Conservation (phyloP, 2,797 vertebrate genomes). For the Thunnus albacares region DNA sequence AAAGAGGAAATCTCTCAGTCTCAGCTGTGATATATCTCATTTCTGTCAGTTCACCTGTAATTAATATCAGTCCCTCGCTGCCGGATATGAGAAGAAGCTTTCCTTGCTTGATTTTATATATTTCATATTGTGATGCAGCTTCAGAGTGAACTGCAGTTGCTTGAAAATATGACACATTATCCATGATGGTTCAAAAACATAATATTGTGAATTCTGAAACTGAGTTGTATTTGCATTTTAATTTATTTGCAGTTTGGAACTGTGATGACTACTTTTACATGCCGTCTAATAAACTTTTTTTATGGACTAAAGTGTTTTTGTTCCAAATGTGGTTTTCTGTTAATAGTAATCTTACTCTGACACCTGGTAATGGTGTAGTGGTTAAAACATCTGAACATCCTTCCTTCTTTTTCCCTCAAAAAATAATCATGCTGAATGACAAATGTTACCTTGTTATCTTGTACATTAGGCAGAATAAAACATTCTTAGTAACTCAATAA, state of each 20-base stretch:
- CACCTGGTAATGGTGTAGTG: not conserved
- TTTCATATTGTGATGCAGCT: conserved; percentile 13
- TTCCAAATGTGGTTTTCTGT: conserved; percentile 10
- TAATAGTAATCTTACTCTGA: not conserved
- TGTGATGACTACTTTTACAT: conserved; percentile 70
- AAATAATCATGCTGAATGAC: no score
- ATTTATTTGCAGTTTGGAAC: conserved; percentile 79
- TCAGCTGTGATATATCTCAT: conserved; percentile 6
- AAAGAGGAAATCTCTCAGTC: conserved; percentile 3
- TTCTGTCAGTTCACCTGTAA: conserved; percentile 5
- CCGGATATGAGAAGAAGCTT: conserved; percentile 13
- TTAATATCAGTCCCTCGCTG: not conserved
- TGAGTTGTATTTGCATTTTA: conserved; percentile 73
- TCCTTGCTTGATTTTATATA: conserved; percentile 14
- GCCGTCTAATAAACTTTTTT: conserved; percentile 77
- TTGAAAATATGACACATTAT: conserved; percentile 31
- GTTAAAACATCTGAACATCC: not conserved
- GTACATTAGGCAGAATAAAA: not conserved
- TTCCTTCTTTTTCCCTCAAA: not conserved
- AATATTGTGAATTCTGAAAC: conserved; percentile 67
- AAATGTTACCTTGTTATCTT: not conserved
- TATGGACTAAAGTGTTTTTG: conserved; percentile 43
- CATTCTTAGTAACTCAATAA: not conserved
- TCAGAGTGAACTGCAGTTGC: conserved; percentile 30
- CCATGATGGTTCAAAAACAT: conserved; percentile 32